Evolutionary conservation across 2,888 invertebrate genomes (phyloP).

Genomic region (Altica lythri): DNA sequence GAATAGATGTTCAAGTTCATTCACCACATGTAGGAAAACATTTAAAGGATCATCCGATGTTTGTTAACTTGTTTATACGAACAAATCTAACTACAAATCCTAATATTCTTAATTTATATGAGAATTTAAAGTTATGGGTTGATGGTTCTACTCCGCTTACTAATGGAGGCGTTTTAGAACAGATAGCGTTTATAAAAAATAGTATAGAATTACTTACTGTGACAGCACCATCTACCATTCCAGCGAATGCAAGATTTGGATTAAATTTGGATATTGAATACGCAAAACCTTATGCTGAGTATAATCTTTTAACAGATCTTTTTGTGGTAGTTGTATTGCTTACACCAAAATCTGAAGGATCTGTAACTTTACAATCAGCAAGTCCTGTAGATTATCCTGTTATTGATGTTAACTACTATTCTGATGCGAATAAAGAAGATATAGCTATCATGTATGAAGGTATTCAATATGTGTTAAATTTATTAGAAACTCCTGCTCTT

Average conservation of each 20-base stretch:
- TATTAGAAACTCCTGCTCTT: conserved; percentile 62
- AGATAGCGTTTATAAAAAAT: conserved; percentile 20
- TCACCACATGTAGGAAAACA: conserved; percentile 75
- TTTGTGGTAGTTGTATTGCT: conserved; percentile 36
- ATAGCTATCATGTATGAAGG: conserved; percentile 68
- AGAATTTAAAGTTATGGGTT: conserved; percentile 9
- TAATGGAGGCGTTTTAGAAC: conserved; percentile 10
- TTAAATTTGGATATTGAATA: background rate
- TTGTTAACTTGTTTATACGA: conserved; percentile 16
- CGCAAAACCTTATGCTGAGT: background rate
- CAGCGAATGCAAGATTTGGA: background rate
- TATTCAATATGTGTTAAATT: conserved; percentile 53
- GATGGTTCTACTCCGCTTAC: conserved; percentile 13
- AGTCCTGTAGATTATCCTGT: conserved; percentile 46
- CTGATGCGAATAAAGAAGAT: conserved; percentile 56
- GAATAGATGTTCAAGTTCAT: conserved; percentile 68
- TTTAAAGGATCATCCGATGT: conserved; percentile 73
- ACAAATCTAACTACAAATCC: conserved; percentile 8
- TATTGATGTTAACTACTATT: conserved; percentile 43
- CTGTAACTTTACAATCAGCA: conserved; percentile 42
- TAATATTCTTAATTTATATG: conserved; percentile 5
- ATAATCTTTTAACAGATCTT: conserved; percentile 27
- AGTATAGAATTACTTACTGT: conserved; percentile 42
- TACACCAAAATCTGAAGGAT: conserved; percentile 45
- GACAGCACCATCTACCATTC: conserved; percentile 57